These are phyloP conservation scores for Dufourea novaeangliae DNA, from an alignment of 1,140 invertebrate genomes.

Conservation along the genomic window DNA sequence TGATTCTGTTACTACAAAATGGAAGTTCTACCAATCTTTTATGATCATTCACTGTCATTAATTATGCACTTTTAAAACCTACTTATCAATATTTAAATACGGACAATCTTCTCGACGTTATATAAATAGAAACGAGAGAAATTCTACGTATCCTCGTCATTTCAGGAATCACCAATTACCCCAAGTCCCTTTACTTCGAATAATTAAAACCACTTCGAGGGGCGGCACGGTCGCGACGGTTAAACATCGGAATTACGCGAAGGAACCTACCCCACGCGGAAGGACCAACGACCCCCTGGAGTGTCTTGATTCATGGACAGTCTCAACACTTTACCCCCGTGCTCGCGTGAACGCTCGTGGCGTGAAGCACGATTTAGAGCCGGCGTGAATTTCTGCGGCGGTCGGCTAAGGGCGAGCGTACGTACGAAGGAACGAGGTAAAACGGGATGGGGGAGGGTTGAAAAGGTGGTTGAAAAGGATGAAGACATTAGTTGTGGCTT, in stretches of 20 bases:
- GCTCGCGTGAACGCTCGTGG: conserved; percentile 64
- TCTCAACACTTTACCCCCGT: conserved; percentile 54
- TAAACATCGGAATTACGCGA: conserved; percentile 60
- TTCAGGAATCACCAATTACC: not conserved
- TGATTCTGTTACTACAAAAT: too few relatives aligned
- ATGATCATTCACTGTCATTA: too few relatives aligned
- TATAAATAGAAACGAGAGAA: too few relatives aligned
- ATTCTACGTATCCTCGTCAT: too few relatives aligned
- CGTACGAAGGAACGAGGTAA: conserved; percentile 20
- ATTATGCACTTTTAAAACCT: too few relatives aligned
- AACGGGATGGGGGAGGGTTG: conserved; percentile 37
- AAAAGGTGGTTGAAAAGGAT: conserved; percentile 71
- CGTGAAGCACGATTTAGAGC: conserved; percentile 63
- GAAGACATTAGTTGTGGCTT: conserved; percentile 77
- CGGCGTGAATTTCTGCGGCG: conserved; percentile 55
- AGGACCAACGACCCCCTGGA: conserved; percentile 64
- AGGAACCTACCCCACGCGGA: conserved; percentile 35
- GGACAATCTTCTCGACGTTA: too few relatives aligned
- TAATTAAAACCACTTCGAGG: conserved; percentile 28
- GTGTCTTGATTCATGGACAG: conserved; percentile 66
- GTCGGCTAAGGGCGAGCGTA: not conserved
- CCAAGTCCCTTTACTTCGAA: not conserved
- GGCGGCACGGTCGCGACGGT: conserved; percentile 37
- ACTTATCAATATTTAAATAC: too few relatives aligned
- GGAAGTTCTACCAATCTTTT: too few relatives aligned